phyloP scores from a whole-genome alignment of 2,797 vertebrate species.

The Podarcis lilfordi region DNA sequence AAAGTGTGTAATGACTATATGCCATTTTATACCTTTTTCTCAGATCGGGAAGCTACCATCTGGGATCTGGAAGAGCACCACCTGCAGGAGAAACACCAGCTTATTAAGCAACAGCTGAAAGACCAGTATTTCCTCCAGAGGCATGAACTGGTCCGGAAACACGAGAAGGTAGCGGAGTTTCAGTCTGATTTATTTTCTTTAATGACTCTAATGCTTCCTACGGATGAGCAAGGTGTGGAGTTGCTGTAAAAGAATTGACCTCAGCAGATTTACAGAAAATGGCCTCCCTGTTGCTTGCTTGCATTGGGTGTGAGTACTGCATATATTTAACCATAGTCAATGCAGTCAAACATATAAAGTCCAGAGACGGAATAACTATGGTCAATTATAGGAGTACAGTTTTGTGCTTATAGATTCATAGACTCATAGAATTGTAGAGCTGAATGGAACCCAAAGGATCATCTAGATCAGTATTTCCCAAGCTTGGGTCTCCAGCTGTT shows the following conservation, averaged over 20 bases:
- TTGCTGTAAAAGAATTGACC: not conserved
- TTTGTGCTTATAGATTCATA: too few relatives aligned
- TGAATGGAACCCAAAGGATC: too few relatives aligned
- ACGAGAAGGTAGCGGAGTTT: slow-evolving; percentile 87
- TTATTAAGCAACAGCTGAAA: slow-evolving; percentile 95
- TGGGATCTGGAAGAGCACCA: slow-evolving; percentile 96
- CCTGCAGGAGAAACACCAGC: slow-evolving; percentile 91
- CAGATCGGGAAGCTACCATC: slow-evolving; percentile 88
- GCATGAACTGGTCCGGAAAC: slow-evolving; percentile 93
- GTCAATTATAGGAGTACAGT: not conserved
- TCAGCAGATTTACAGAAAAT: not conserved
- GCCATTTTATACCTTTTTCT: not conserved
- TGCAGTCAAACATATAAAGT: not conserved
- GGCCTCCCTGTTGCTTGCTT: not conserved
- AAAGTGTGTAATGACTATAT: not conserved
- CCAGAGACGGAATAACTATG: too few relatives aligned
- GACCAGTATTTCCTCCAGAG: slow-evolving; percentile 97
- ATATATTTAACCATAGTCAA: not conserved
- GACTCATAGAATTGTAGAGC: too few relatives aligned
- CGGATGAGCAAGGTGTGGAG: not conserved
- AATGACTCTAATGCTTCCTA: not conserved
- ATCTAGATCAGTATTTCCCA: too few relatives aligned
- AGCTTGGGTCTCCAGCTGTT: too few relatives aligned
- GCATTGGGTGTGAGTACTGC: not conserved
- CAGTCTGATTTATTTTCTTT: accelerated